phyloP scores from a whole-genome alignment of 2,113 vertebrate genomes.

The Acrocephalus arundinaceus region DNA sequence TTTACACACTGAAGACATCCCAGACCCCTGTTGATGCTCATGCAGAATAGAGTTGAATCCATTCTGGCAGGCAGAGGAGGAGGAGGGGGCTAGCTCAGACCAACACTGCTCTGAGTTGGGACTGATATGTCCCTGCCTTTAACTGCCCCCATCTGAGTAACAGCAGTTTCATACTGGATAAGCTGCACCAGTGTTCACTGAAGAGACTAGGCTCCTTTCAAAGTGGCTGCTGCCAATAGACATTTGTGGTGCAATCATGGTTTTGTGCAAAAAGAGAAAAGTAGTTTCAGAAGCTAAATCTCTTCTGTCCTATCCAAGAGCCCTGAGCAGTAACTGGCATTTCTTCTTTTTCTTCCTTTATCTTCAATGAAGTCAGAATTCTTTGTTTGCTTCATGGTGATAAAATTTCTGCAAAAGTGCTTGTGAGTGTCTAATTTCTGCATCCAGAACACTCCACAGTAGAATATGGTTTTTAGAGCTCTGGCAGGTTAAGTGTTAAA shows the following conservation, averaged over 20 bases:
- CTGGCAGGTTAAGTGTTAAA: background rate
- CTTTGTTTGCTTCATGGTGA: background rate
- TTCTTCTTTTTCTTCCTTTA: background rate
- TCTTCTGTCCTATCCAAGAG: background rate
- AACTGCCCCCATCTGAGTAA: background rate
- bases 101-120: accelerated
- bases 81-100: background rate
- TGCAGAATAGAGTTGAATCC: background rate
- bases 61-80: background rate
- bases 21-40: background rate
- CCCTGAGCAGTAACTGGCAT: background rate
- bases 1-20: background rate
- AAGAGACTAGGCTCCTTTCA: background rate
- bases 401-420: background rate
- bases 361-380: background rate
- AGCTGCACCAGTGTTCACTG: background rate
- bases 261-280: background rate
- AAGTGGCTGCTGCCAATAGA: background rate
- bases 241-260: background rate
- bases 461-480: background rate
- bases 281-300: background rate
- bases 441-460: background rate
- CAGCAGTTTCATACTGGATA: background rate
- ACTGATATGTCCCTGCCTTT: background rate
- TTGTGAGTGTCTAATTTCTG: background rate